Conservation (phyloP, 2,113 vertebrate species). For the Catagonus wagneri region DNA sequence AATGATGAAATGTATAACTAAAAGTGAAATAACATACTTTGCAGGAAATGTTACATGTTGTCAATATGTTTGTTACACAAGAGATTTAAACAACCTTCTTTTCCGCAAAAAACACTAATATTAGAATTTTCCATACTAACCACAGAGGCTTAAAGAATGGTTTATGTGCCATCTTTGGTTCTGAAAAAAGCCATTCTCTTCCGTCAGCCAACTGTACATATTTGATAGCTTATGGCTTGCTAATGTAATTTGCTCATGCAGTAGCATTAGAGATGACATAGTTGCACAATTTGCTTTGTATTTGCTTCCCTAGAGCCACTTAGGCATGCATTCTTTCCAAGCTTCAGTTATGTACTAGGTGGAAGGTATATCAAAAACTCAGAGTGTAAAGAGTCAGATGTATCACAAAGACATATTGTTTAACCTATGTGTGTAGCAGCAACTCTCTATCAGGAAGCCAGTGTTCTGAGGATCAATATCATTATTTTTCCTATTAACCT, state of each 20-base stretch:
- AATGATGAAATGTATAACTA: constrained; percentile 55
- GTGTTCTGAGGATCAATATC: neutral
- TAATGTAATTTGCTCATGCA: neutral
- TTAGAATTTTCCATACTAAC: neutral
- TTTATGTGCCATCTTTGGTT: neutral
- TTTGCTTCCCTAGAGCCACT: too few species aligned
- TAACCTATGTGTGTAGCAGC: neutral
- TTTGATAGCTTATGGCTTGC: neutral
- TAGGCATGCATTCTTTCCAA: neutral
- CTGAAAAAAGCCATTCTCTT: neutral
- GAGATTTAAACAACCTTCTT: neutral
- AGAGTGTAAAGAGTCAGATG: neutral
- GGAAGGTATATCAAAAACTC: neutral
- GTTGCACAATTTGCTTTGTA: neutral
- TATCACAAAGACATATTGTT: neutral
- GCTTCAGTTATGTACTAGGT: neutral
- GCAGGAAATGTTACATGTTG: neutral
- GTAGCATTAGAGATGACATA: neutral
- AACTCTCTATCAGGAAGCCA: neutral
- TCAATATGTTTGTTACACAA: neutral
- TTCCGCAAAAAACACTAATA: neutral
- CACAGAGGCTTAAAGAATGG: neutral
- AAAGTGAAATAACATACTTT: constrained; percentile 30
- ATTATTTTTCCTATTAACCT: neutral
- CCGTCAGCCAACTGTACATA: neutral